These are phyloP conservation scores for Palaemon carinicauda DNA, from an alignment of 1,140 invertebrate species.

Conservation along the genomic window DNA sequence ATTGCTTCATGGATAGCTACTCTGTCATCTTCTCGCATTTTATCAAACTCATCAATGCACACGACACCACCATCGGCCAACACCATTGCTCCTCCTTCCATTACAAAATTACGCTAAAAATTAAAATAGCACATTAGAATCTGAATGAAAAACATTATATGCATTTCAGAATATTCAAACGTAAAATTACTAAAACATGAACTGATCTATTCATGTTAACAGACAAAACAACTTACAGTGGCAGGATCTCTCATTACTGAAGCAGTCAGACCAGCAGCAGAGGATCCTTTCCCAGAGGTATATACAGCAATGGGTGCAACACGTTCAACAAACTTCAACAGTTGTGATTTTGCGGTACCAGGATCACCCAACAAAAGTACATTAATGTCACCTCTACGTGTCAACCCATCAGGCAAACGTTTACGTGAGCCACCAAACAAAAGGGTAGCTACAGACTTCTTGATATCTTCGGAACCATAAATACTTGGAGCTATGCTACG, in stretches of 20 bases:
- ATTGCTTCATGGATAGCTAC: conserved; percentile 99
- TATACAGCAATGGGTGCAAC: conserved; percentile 96
- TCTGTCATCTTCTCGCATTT: conserved; percentile 99
- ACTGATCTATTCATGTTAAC: background rate
- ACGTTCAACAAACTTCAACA: conserved; percentile 97
- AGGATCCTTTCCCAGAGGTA: conserved; percentile 98
- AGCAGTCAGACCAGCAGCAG: conserved; percentile 97
- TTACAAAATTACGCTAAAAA: conserved; percentile 91
- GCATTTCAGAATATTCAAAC: background rate
- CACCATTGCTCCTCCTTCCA: conserved; percentile 99
- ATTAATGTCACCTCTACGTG: conserved; percentile 96
- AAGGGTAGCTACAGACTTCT: conserved; percentile 95
- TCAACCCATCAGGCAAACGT: conserved; percentile 93
- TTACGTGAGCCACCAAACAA: conserved; percentile 91
- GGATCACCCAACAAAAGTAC: conserved; percentile 96
- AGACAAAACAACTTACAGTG: conserved; percentile 72
- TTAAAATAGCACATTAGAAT: conserved; percentile 13
- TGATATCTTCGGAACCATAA: conserved; percentile 93
- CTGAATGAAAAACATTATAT: background rate
- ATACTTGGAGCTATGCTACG: conserved; percentile 97
- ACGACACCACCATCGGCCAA: conserved; percentile 98
- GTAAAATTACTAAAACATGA: background rate
- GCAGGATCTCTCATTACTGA: conserved; percentile 94
- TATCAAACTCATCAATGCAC: conserved; percentile 99
- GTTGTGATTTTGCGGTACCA: conserved; percentile 97